Conservation (phyloP, 2,113 vertebrate species). For the Ceyx cyanopectus region DNA sequence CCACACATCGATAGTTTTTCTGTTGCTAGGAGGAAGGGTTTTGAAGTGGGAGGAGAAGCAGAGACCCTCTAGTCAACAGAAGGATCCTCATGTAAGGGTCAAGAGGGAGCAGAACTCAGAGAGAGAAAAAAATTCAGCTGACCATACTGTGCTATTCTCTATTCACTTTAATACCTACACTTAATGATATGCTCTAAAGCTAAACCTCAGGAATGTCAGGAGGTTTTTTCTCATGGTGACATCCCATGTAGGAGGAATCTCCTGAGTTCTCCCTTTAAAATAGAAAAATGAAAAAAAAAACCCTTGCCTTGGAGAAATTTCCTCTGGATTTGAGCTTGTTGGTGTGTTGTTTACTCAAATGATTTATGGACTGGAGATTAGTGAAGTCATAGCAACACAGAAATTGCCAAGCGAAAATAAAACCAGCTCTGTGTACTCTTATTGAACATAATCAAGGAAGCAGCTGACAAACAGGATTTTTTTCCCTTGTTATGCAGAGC, state of each 20-base stretch:
- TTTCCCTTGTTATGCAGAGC: neutral
- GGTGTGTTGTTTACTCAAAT: conserved; percentile 71
- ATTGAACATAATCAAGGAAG: conserved; percentile 45
- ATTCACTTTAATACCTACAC: conserved; percentile 41
- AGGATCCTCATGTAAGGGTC: conserved; percentile 57
- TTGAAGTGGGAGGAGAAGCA: conserved; percentile 54
- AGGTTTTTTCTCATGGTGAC: conserved; percentile 52
- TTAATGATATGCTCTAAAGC: conserved; percentile 58
- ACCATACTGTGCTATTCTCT: conserved; percentile 29
- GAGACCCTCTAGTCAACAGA: conserved; percentile 67
- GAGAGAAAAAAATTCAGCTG: conserved; percentile 39
- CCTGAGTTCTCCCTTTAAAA: conserved; percentile 42
- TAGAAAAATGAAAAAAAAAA: conserved; percentile 53
- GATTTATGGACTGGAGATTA: conserved; percentile 70
- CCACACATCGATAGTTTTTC: conserved; percentile 62
- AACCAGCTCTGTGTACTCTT: conserved; percentile 36
- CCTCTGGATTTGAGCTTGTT: conserved; percentile 54
- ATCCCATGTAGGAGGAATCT: conserved; percentile 36
- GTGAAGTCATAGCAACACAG: conserved; percentile 62
- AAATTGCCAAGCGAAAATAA: conserved; percentile 70
- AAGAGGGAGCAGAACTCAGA: conserved; percentile 67
- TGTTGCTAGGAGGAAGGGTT: conserved; percentile 69
- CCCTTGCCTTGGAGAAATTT: conserved; percentile 59
- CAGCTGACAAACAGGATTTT: conserved; percentile 35
- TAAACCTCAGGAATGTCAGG: conserved; percentile 42